A percentile compares a stretch with the other conserved stretches of the same genome.
Conservation (phyloP, 1,140 invertebrate genomes). For the Samia ricini region DNA sequence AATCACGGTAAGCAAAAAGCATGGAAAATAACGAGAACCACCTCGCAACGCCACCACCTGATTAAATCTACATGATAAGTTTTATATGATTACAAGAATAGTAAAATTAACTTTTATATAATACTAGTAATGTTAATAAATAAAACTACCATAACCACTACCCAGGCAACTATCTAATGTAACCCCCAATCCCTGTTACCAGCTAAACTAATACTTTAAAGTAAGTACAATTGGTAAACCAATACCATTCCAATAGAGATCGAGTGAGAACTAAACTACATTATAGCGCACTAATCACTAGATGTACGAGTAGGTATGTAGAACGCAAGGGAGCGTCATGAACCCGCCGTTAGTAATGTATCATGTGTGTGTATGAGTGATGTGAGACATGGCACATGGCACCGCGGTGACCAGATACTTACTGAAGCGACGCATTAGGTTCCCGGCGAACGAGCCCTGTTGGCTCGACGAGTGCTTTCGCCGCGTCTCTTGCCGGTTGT, state of each 20-base stretch:
- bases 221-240: conserved; percentile 56
- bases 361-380: conserved; percentile 13
- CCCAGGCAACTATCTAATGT: conserved; percentile 38
- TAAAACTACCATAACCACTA: conserved; percentile 62
- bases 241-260: conserved; percentile 58
- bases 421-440: conserved; percentile 90
- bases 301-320: conserved; percentile 31
- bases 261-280: conserved; percentile 44
- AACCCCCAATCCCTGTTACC: conserved; percentile 8
- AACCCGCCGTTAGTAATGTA: conserved; percentile 30
- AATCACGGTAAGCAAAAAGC: conserved; percentile 73
- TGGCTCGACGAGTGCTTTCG: conserved; percentile 60
- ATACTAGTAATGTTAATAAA: conserved; percentile 17
- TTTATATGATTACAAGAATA: neutral
- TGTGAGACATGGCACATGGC: conserved; percentile 19
- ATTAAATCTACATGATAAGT: neutral
- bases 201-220: neutral
- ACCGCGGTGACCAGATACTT: conserved; percentile 79
- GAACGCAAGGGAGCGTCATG: conserved; percentile 16
- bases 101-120: neutral
- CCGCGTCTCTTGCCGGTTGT: conserved; percentile 75
- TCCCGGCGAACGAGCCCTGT: conserved; percentile 81
- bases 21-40: conserved; percentile 21
- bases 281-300: conserved; percentile 34
- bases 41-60: neutral